Evolutionary conservation across 2,113 vertebrate genomes (phyloP), one percentile per base, ranked within the genome.

Genomic region (Oxyura jamaicensis): DNA sequence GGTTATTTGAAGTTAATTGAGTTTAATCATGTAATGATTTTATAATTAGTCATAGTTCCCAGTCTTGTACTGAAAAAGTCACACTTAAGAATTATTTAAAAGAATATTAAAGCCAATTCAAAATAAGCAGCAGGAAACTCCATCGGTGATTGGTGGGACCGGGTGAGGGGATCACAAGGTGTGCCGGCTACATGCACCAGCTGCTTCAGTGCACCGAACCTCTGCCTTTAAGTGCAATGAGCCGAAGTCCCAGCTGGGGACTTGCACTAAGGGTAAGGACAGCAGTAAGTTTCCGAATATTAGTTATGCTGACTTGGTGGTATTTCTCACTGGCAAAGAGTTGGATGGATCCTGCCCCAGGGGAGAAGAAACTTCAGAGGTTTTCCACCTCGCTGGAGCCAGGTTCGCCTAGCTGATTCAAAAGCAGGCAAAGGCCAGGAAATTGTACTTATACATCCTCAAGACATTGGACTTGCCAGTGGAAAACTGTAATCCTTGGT

Each of bases 1-100:
- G 98, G 97, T 98, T 97, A 97, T 95, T 95, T 91, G 94, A 97
- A 98, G 98, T 97, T 98, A 98, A 98, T 98, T 98, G 97, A 97
- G 96, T 98, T 98, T 97, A 98, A 98, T 97, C 97, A 88, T 95
- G 93, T 93, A 96, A 97, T 94, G 97, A 95, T 96, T 98, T 97
- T 97, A 95, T 96, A 97, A 97, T 98, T 98, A 97, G 97, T 93
- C 94, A 96, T 93, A 94, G 87, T 91, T 96, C 94, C 96, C 93
- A 75, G 89, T 96, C 96, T 97, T 90, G 69, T 81, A 84, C 53
- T 69, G 83, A 90, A 94, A 88, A 95, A 97, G 91, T 88, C 88
- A 79, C 78, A 74, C 82, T 95, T 95, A 84, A 95, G 81, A 94
- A 94, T 94, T 97, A 91, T 94, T 93, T 94, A 89, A 96, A 95